Evolutionary conservation across 2,888 invertebrate species (phyloP).

Genomic region (Dynastes hyllus): DNA sequence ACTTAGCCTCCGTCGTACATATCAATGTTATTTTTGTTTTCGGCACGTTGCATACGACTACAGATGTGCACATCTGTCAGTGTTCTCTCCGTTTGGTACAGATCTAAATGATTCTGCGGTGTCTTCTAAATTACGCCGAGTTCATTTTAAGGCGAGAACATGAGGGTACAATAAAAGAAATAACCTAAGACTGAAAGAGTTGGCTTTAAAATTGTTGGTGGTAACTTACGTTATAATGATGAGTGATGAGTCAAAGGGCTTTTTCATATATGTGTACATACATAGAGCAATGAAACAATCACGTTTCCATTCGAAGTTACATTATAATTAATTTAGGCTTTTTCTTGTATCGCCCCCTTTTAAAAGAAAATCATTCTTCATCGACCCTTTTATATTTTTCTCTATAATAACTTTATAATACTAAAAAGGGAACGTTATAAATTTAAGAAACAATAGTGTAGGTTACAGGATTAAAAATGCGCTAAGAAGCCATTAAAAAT

Average conservation of each 20-base stretch:
- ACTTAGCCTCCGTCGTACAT: not conserved
- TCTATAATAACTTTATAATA: too few species aligned
- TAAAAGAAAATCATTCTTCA: too few species aligned
- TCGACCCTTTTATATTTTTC: too few species aligned
- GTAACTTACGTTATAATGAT: not conserved
- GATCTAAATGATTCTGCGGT: not conserved
- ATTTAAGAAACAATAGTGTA: too few species aligned
- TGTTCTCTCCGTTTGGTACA: too few species aligned
- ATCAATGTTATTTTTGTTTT: conserved; percentile 12
- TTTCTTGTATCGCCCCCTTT: too few species aligned
- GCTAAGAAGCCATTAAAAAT: too few species aligned
- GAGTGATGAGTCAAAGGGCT: not conserved
- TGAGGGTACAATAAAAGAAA: not conserved
- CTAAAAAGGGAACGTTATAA: too few species aligned
- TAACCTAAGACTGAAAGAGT: not conserved
- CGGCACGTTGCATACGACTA: not conserved
- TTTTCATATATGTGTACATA: not conserved
- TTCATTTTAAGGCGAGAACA: conserved; percentile 8
- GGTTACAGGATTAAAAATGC: too few species aligned
- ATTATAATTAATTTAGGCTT: too few species aligned
- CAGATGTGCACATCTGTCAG: conserved; percentile 31
- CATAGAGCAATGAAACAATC: too few species aligned
- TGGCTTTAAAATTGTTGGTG: not conserved
- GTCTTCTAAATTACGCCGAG: not conserved
- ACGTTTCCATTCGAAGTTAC: too few species aligned